Evolutionary conservation across 2,113 vertebrate genomes (phyloP), one percentile per base, ranked within the genome.

Genomic region (Rhinolophus ferrumequinum): DNA sequence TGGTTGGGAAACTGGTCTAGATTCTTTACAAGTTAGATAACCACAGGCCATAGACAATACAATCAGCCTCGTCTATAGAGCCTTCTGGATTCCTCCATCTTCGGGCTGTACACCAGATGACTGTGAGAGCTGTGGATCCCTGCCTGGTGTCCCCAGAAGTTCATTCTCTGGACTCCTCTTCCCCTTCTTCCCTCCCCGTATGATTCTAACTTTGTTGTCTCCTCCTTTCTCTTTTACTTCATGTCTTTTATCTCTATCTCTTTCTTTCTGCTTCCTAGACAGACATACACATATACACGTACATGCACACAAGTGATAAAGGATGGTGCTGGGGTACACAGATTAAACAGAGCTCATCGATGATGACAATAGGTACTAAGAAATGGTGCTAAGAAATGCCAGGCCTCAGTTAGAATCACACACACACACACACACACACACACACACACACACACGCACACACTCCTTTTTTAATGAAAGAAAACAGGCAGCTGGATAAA

Each of bases 401-500:
- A 82, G 24, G 26, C 6, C 19, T 10, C 21, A 44, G 24, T 35
- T 88, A 73, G 54, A 89, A 75, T 70, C 22, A 82, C 47, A n/a
- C 54, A 69, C 15, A 22, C 56, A 33, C 12, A 19, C 15, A 70
- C 15, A 6, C 67, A 80, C 11, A 50, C 54, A 72, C 11, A 38
- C 26, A n/a, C n/a, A 33, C 47, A n/a, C 54, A 60, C 15, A 22
- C 56, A 33, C 12, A 18, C 14, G n/a, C n/a, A 70, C 15, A 6
- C 67, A 80, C 11, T 0, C 8, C 1, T 50, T 10, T 41, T 73
- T 38, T 75, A 76, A 66, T 2, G 33, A 73, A 38, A 85, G 64
- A 81, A 16, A 88, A 89, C 75, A 77, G n/a, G n/a, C 22, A 64
- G 18, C 54, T 92, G 67, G 60, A 58, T 60, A 58, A 83, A 83